A percentile compares a stretch with the other conserved stretches of the same genome.
phyloP scores from a whole-genome alignment of 2,797 vertebrate genomes.

The Lindbergichthys nudifrons region DNA sequence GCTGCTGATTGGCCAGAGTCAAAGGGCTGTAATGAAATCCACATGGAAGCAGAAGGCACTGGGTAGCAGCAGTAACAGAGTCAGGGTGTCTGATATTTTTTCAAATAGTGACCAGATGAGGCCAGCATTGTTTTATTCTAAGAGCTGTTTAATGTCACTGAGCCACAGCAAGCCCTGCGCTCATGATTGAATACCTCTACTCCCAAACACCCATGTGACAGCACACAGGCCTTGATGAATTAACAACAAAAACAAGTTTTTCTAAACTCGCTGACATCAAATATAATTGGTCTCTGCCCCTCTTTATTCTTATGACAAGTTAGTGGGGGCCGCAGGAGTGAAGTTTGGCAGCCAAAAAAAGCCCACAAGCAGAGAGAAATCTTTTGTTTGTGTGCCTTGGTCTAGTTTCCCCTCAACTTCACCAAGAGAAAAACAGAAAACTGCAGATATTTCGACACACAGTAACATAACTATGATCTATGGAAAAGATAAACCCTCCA shows the following conservation, averaged over 20 bases:
- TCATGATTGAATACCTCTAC: constrained; percentile 67
- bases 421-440: constrained; percentile 41
- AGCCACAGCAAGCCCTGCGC: constrained; percentile 58
- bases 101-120: constrained; percentile 83
- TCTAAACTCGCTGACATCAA: constrained; percentile 75
- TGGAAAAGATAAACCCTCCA: constrained; percentile 52
- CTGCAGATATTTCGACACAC: constrained; percentile 48
- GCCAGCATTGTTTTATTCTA: constrained; percentile 80
- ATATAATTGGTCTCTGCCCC: constrained; percentile 67
- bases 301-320: constrained; percentile 49
- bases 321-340: constrained; percentile 31
- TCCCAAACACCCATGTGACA: constrained; percentile 71
- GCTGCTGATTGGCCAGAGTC: constrained; percentile 65
- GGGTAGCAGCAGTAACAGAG: constrained; percentile 53
- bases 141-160: constrained; percentile 79
- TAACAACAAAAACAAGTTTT: constrained; percentile 76
- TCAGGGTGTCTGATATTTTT: constrained; percentile 69
- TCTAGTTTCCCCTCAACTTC: constrained; percentile 41
- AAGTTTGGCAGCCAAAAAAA: constrained; percentile 32
- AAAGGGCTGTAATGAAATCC: constrained; percentile 74
- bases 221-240: constrained; percentile 73
- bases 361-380: constrained; percentile 46
- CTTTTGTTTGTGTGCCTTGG: constrained; percentile 58
- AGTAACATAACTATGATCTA: constrained; percentile 65
- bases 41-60: constrained; percentile 69